A percentile compares a stretch with the other conserved stretches of the same genome.
Conservation (phyloP, 1,140 invertebrate genomes). For the Hetaerina americana region DNA sequence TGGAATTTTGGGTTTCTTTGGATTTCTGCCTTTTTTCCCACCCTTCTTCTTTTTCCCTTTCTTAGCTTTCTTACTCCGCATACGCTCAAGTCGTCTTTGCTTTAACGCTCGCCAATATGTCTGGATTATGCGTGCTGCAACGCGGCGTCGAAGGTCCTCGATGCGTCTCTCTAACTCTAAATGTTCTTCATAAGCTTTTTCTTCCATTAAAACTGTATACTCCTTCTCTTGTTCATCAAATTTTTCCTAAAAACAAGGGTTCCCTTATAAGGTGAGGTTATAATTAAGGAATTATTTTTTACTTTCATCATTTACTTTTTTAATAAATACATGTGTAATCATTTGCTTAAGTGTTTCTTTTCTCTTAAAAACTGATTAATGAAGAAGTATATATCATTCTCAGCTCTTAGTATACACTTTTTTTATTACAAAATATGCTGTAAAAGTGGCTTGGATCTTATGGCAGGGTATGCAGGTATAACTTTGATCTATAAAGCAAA, state of each 20-base stretch:
- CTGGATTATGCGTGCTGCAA: not conserved
- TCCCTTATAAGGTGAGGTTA: not conserved
- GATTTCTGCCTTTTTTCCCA: not conserved
- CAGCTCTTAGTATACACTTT: not conserved
- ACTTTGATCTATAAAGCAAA: too few species aligned
- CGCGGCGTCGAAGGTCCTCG: not conserved
- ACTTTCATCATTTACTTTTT: not conserved
- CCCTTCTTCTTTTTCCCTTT: not conserved
- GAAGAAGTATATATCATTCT: not conserved
- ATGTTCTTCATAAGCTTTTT: not conserved
- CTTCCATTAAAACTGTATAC: not conserved
- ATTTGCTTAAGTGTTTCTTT: not conserved
- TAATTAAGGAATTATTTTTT: not conserved
- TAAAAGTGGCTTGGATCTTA: too few species aligned
- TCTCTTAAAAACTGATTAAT: not conserved
- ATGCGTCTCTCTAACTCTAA: not conserved
- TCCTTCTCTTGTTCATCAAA: not conserved
- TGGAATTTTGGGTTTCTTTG: not conserved
- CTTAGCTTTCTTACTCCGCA: not conserved
- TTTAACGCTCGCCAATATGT: not conserved
- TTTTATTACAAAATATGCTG: too few species aligned
- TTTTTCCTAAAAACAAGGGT: not conserved
- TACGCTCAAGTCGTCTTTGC: not conserved
- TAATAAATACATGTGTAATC: not conserved
- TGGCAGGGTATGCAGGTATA: too few species aligned